Percentiles rank a stretch among this genome's conserved stretches.
Conservation (phyloP, 2,888 invertebrate genomes). For the Phorcus lineatus region DNA sequence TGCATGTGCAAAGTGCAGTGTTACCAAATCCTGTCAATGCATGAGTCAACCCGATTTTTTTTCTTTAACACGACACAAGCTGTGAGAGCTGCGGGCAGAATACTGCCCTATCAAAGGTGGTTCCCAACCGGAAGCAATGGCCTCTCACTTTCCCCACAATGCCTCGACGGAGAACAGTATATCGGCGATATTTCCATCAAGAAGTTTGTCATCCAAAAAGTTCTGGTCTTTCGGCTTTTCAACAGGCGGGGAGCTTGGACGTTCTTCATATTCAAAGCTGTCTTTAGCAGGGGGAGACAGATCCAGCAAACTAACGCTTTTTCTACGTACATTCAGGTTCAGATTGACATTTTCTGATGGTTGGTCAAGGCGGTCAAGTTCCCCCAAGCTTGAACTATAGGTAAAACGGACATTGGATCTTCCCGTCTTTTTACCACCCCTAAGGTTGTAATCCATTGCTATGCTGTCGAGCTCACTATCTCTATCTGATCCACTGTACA, state of each 20-base stretch:
- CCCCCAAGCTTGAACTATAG: slow-evolving; percentile 29
- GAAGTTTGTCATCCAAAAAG: slow-evolving; percentile 55
- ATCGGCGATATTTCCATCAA: slow-evolving; percentile 62
- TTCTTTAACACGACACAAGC: neutral
- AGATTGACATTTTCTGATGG: slow-evolving; percentile 16
- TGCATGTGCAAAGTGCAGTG: neutral
- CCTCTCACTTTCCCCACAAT: slow-evolving; percentile 51
- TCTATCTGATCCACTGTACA: slow-evolving; percentile 46
- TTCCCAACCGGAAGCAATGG: neutral
- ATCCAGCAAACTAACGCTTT: slow-evolving; percentile 56
- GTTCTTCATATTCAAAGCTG: neutral
- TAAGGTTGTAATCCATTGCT: neutral
- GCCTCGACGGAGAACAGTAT: slow-evolving; percentile 63
- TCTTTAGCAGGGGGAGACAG: slow-evolving; percentile 29
- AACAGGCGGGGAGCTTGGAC: neutral
- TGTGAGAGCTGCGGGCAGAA: neutral
- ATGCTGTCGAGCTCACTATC: slow-evolving; percentile 43
- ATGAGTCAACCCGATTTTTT: neutral
- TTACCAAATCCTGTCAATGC: neutral
- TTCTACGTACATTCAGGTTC: slow-evolving; percentile 33
- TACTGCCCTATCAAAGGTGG: neutral
- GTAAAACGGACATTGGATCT: slow-evolving; percentile 12
- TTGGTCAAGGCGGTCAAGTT: slow-evolving; percentile 28
- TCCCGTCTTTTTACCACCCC: neutral
- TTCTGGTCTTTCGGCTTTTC: slow-evolving; percentile 31